Evolutionary conservation across 2,113 vertebrate species (phyloP), one percentile per base, ranked within the genome.

Genomic region (Balaeniceps rex): DNA sequence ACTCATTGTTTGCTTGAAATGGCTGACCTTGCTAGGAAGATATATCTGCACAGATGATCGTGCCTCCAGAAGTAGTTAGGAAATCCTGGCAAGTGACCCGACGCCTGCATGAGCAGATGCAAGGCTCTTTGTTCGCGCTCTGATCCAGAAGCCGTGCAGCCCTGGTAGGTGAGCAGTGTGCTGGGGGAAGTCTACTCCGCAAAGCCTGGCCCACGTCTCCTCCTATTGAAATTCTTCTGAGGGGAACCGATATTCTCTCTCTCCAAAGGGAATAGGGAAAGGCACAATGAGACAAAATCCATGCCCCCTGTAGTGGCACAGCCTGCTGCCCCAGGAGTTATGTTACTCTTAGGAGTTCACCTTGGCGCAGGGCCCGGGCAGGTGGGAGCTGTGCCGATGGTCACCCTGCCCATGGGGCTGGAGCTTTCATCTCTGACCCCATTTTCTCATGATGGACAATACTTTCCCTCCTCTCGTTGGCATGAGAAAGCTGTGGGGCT

Each of bases 381-480:
- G 22, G 29, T 4, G 31, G 51, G 24, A 71, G 36, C 28, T 25
- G 19, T 11, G 9, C 34, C 5, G 4, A 52, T 57, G 44, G 33
- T n/a, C 52, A 11, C 69, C 31, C 34, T 29, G 8, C 17, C 46
- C 12, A 1, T 11, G 9, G 44, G 49, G 36, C 36, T 26, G 7
- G 11, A 89, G 69, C 54, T 76, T 65, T 57, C 31, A 4, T 8
- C 28, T n/a, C 76, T 2, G 1, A 10, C 60, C 22, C n/a, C 2
- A 0, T 61, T 90, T 80, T 46, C 77, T 66, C 33, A 9, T 0
- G 0, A 24, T 3, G 19, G 65, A 25, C 0, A 0, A 46, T 28
- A 6, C 3, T 0, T 65, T 91, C 54, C 36, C 54, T 91, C 49
- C 70, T 42, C 74, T 19, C 6, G 6, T 10, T 89, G 80, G 65